phyloP scores from a whole-genome alignment of 2,113 vertebrate genomes.

The Amia ocellicauda region DNA sequence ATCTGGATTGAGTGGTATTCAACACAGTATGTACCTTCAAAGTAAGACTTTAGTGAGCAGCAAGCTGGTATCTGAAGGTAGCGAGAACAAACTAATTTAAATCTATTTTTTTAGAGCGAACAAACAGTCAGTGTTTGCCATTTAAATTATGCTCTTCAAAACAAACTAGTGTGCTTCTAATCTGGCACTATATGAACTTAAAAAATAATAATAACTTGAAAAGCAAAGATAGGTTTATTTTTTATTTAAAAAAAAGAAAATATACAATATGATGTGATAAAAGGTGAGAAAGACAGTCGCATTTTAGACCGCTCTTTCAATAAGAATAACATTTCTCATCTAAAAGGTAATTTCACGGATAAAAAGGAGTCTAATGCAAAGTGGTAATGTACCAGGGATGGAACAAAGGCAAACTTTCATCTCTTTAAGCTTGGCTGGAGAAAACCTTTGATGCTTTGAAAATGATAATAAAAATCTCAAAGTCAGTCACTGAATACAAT shows the following conservation, averaged over 20 bases:
- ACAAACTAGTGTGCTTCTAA: conserved; percentile 61
- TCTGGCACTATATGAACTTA: conserved; percentile 58
- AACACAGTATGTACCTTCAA: conserved; percentile 48
- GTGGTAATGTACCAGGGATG: conserved; percentile 76
- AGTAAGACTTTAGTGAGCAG: conserved; percentile 49
- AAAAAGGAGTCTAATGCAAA: conserved; percentile 78
- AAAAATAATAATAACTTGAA: conserved; percentile 61
- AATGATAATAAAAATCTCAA: conserved; percentile 81
- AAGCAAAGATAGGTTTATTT: conserved; percentile 55
- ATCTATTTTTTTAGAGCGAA: conserved; percentile 53
- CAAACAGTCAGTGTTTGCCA: conserved; percentile 62
- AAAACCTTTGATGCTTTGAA: conserved; percentile 81
- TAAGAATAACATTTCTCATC: conserved; percentile 59
- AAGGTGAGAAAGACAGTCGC: conserved; percentile 63
- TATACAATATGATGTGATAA: conserved; percentile 59
- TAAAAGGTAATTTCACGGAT: conserved; percentile 84
- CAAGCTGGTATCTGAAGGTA: conserved; percentile 47
- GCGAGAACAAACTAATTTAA: conserved; percentile 54
- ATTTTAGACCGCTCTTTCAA: conserved; percentile 73
- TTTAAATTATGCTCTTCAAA: conserved; percentile 66
- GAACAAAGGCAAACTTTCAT: conserved; percentile 82
- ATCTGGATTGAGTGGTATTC: too few species aligned
- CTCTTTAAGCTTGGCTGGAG: conserved; percentile 80
- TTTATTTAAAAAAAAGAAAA: conserved; percentile 44
- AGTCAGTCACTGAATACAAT: conserved; percentile 69